Percentiles rank a stretch among this genome's conserved stretches.
Conservation (phyloP, 35 echinoderm and acorn worm species). For the Acanthaster planci region DNA sequence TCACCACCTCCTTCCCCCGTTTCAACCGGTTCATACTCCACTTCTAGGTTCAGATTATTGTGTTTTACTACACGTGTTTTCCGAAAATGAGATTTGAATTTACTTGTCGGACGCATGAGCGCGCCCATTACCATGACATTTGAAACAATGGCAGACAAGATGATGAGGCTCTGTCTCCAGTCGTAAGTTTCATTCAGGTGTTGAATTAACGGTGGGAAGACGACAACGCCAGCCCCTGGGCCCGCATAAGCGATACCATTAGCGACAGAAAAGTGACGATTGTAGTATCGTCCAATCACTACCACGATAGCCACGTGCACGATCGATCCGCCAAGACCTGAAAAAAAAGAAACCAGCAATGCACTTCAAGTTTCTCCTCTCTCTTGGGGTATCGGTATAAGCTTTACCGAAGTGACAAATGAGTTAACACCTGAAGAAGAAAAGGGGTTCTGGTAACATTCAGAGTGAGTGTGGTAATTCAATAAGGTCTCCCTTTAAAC, state of each 20-base stretch:
- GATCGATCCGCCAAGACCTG: neutral
- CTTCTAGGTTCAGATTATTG: neutral
- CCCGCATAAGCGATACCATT: slow-evolving; percentile 26
- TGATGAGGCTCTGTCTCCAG: slow-evolving; percentile 27
- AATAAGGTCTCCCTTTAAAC: neutral
- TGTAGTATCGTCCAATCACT: slow-evolving; percentile 32
- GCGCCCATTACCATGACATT: slow-evolving; percentile 25
- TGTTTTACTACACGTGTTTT: neutral
- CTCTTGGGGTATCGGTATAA: neutral
- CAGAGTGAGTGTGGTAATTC: neutral
- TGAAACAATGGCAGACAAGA: slow-evolving; percentile 11
- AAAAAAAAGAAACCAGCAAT: neutral
- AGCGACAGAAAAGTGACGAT: slow-evolving; percentile 21
- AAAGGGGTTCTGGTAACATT: neutral
- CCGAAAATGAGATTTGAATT: neutral
- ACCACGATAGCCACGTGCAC: neutral
- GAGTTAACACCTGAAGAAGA: neutral
- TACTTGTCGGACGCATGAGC: slow-evolving; percentile 9
- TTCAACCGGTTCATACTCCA: neutral
- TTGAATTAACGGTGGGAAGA: slow-evolving; percentile 41
- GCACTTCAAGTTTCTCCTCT: neutral
- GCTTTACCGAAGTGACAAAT: neutral
- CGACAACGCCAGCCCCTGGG: slow-evolving; percentile 35
- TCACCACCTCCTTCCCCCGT: neutral
- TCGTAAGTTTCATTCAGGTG: slow-evolving; percentile 26